Percentiles rank a stretch among this genome's conserved stretches.
Evolutionary conservation across 2,797 vertebrate genomes (phyloP).

Genomic region (Tenualosa ilisha): DNA sequence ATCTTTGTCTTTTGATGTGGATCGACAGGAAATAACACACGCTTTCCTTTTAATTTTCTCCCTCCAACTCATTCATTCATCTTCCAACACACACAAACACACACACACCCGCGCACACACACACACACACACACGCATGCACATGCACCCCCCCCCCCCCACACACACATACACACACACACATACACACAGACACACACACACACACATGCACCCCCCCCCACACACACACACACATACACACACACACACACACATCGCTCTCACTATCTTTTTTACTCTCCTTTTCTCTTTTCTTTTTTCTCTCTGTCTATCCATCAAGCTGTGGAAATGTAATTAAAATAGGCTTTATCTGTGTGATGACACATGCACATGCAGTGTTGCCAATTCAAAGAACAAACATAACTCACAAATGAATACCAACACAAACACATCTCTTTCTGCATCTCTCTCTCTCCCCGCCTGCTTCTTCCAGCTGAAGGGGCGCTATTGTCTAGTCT

Average conservation of each 20-base stretch:
- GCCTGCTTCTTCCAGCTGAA: not conserved
- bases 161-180: too few relatives aligned
- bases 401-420: too few relatives aligned
- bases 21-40: not conserved
- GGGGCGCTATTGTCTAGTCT: not conserved
- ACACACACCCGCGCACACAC: not conserved
- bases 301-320: too few relatives aligned
- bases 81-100: not conserved
- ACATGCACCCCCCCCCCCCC: too few relatives aligned
- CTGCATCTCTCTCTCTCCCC: not conserved
- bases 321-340: too few relatives aligned
- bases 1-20: not conserved
- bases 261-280: too few relatives aligned
- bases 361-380: not conserved
- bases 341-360: too few relatives aligned
- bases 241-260: too few relatives aligned
- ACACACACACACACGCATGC: not conserved
- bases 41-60: not conserved
- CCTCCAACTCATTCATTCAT: not conserved
- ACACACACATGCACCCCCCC: not conserved
- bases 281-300: too few relatives aligned
- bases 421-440: too few relatives aligned
- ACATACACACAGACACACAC: not conserved
- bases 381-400: too few relatives aligned
- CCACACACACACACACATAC: too few relatives aligned